Evolutionary conservation across 92 coral and sea anemone genomes (phyloP).

Genomic region (Nematostella vectensis): DNA sequence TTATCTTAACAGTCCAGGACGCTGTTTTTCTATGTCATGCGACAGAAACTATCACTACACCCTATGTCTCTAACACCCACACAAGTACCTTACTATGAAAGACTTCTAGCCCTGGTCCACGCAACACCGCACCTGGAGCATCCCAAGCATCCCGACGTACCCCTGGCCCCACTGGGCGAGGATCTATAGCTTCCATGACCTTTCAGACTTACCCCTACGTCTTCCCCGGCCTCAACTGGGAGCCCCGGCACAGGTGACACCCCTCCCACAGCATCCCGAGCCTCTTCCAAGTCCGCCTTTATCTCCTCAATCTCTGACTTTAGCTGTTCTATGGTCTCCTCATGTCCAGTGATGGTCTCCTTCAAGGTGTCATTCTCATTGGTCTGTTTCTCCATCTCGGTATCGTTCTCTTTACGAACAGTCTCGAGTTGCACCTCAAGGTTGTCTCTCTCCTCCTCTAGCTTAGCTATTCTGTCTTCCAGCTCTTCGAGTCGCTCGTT

Average conservation of each 20-base stretch:
- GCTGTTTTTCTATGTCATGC: too few species aligned
- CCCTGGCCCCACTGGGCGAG: too few species aligned
- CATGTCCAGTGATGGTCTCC: slow-evolving; percentile 41
- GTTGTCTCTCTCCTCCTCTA: slow-evolving; percentile 68
- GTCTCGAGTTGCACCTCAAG: slow-evolving; percentile 73
- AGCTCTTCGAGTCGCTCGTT: slow-evolving; percentile 80
- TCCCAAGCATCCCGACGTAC: too few species aligned
- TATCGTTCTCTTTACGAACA: slow-evolving; percentile 53
- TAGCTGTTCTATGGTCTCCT: slow-evolving; percentile 43
- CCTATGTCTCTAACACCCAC: neutral
- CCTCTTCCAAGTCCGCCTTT: slow-evolving; percentile 63
- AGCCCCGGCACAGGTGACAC: slow-evolving; percentile 24
- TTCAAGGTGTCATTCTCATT: slow-evolving; percentile 46
- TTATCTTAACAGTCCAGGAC: too few species aligned
- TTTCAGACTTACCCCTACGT: slow-evolving; percentile 67
- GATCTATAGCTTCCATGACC: too few species aligned
- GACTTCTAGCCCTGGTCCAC: too few species aligned
- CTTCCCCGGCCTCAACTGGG: slow-evolving; percentile 66
- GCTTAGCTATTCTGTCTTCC: slow-evolving; percentile 64
- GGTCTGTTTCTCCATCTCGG: slow-evolving; percentile 39
- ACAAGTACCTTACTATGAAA: too few species aligned
- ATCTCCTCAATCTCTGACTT: slow-evolving; percentile 65
- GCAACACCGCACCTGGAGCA: too few species aligned
- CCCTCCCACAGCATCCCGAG: slow-evolving; percentile 44
- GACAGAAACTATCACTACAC: neutral